Evolutionary conservation across 2,797 vertebrate genomes (phyloP).

Genomic region (Acomys russatus): DNA sequence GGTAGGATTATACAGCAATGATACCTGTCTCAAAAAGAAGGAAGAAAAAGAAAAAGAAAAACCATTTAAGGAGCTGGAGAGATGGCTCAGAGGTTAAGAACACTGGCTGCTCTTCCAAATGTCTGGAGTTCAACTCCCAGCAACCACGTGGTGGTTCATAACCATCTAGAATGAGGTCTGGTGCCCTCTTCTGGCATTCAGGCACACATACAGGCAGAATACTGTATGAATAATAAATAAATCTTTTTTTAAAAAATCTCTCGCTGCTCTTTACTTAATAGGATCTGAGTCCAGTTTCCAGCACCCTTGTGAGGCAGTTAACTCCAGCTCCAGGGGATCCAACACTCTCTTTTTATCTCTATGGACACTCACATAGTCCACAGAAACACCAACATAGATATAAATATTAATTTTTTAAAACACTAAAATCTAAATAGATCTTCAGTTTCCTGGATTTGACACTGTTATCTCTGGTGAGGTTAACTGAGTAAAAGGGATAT

Average conservation of each 20-base stretch:
- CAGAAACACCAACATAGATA: background rate
- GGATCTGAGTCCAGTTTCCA: background rate
- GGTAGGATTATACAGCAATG: background rate
- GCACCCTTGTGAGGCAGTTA: background rate
- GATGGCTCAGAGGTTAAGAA: no score
- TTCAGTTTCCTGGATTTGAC: constrained; percentile 40
- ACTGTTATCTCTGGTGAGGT: background rate
- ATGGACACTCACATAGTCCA: background rate
- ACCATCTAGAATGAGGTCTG: no score
- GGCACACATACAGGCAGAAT: no score
- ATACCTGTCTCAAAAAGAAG: background rate
- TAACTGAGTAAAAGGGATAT: constrained; percentile 5
- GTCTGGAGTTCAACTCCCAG: no score
- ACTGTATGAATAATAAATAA: no score
- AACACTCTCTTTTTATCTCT: background rate
- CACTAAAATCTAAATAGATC: constrained; percentile 35
- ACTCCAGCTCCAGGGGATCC: background rate
- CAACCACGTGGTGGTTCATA: no score
- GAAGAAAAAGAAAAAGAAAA: background rate
- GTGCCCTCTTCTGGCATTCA: no score
- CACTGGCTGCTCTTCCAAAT: no score
- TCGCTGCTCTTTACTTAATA: no score
- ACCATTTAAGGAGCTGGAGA: no score
- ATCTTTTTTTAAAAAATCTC: no score
- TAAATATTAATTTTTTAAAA: background rate